phyloP scores from a whole-genome alignment of 2,113 vertebrate species.

The Phyllostomus discolor region DNA sequence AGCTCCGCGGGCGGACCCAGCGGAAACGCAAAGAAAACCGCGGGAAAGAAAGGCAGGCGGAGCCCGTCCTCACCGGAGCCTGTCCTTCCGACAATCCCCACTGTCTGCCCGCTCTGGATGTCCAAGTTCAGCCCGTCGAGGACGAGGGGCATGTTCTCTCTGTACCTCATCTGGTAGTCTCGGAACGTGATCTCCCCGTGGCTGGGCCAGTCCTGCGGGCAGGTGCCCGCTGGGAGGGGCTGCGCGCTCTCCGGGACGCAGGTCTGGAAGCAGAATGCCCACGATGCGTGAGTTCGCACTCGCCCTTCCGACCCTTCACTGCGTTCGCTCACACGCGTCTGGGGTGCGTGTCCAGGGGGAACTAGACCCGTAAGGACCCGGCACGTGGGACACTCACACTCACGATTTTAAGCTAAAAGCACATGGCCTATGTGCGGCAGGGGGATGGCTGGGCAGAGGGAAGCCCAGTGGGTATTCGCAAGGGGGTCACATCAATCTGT shows the following conservation, averaged over 20 bases:
- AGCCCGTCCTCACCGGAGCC: slow-evolving; percentile 78
- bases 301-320: neutral
- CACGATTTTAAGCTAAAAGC: slow-evolving; percentile 26
- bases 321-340: neutral
- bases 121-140: slow-evolving; percentile 79
- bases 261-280: slow-evolving; percentile 64
- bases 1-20: neutral
- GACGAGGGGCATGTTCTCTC: slow-evolving; percentile 82
- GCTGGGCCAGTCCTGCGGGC: slow-evolving; percentile 81
- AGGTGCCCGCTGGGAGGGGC: slow-evolving; percentile 49
- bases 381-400: no score
- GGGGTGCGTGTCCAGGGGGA: neutral
- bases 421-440: neutral
- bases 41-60: neutral
- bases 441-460: neutral
- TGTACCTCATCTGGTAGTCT: slow-evolving; percentile 85
- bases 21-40: neutral
- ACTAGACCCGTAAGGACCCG: neutral
- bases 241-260: slow-evolving; percentile 80
- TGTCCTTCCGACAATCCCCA: slow-evolving; percentile 87
- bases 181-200: slow-evolving; percentile 81
- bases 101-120: slow-evolving; percentile 81
- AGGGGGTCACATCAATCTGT: neutral
- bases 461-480: neutral
- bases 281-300: neutral